phyloP scores from a whole-genome alignment of 2,888 invertebrate genomes.

The Acrobasis consociella region DNA sequence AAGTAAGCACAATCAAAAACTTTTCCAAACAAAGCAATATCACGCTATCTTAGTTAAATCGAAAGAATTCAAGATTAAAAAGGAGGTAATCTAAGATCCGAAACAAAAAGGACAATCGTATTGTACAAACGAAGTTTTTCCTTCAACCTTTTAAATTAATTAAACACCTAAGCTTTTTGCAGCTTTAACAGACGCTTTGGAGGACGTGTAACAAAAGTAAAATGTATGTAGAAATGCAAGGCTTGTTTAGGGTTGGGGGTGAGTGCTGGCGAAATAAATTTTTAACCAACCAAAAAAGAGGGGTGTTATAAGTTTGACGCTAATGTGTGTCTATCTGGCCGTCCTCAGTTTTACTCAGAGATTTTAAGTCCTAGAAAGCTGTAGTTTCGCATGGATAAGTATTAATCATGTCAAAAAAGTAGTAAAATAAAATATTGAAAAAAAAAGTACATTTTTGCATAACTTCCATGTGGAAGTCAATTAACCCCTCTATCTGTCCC shows the following conservation, averaged over 20 bases:
- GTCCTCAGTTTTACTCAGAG: too few species aligned
- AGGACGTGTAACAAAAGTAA: constrained; percentile 28
- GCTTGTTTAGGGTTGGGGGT: constrained; percentile 2
- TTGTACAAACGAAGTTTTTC: constrained; percentile 38
- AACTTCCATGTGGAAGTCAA: too few species aligned
- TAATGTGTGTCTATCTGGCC: too few species aligned
- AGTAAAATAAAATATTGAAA: too few species aligned
- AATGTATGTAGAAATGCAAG: constrained; percentile 26
- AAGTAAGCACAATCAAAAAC: not conserved
- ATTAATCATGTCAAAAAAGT: too few species aligned
- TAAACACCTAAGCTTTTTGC: constrained; percentile 61
- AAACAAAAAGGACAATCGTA: constrained; percentile 40
- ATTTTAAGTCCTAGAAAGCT: too few species aligned
- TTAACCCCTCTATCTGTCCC: too few species aligned
- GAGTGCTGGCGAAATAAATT: not conserved
- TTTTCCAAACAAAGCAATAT: constrained; percentile 2
- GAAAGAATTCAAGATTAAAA: constrained; percentile 30
- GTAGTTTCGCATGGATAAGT: too few species aligned
- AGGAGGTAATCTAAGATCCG: constrained; percentile 39
- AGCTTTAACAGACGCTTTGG: constrained; percentile 33
- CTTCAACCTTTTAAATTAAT: constrained; percentile 70
- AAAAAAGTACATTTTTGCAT: too few species aligned
- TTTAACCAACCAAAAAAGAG: too few species aligned
- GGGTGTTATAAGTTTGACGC: too few species aligned
- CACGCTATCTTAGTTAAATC: constrained; percentile 24